Conservation (phyloP, 1,140 invertebrate genomes). For the Camponotus vicinus region DNA sequence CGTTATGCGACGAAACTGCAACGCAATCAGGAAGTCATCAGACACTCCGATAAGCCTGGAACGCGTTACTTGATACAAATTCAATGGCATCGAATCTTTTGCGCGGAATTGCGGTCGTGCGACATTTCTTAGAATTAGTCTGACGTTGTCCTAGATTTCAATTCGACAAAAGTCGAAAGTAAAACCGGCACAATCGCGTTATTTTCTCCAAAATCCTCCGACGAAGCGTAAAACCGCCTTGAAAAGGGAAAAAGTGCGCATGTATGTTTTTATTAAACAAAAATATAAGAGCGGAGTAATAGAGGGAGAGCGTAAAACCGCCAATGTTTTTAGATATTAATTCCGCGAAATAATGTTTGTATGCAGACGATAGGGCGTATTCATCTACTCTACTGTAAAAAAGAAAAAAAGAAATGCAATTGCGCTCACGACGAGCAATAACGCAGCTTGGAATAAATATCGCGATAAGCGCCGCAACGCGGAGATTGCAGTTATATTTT, state of each 20-base stretch:
- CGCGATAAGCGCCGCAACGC: conserved; percentile 18
- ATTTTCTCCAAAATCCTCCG: neutral
- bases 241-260: neutral
- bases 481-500: conserved; percentile 25
- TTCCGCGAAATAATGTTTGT: neutral
- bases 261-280: neutral
- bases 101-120: conserved; percentile 2
- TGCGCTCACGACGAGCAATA: neutral
- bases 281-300: neutral
- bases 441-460: conserved; percentile 25
- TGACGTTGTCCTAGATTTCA: conserved; percentile 12
- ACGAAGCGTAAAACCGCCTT: neutral
- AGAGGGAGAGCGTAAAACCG: neutral
- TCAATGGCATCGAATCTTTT: conserved; percentile 39
- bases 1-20: conserved; percentile 39
- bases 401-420: conserved; percentile 9
- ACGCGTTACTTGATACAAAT: conserved; percentile 38
- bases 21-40: conserved; percentile 52
- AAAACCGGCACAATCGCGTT: neutral
- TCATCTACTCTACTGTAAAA: neutral
- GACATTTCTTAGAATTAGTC: conserved; percentile 27
- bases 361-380: neutral
- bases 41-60: conserved; percentile 28
- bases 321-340: neutral
- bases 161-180: neutral